phyloP scores from a whole-genome alignment of 1,140 invertebrate species.

The Drosophila littoralis region DNA sequence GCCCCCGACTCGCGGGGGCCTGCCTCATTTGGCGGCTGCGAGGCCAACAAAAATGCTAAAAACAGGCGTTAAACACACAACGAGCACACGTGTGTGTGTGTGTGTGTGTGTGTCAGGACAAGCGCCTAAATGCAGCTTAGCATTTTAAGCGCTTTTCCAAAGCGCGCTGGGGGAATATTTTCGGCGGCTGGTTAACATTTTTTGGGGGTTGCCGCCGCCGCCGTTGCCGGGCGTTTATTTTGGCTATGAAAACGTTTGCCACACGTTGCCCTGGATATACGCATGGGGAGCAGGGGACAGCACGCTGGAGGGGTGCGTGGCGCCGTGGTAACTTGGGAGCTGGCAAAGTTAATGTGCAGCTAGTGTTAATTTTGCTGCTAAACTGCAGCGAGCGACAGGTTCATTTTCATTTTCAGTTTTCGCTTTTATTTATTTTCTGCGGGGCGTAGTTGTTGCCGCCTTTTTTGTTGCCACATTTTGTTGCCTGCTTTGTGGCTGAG shows the following conservation, averaged over 20 bases:
- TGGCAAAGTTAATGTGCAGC: slow-evolving; percentile 34
- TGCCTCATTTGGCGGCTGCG: slow-evolving; percentile 61
- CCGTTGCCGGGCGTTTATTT: slow-evolving; percentile 56
- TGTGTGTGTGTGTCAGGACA: slow-evolving; percentile 11
- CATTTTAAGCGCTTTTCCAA: slow-evolving; percentile 76
- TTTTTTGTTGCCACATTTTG: background rate
- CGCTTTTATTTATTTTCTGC: slow-evolving; percentile 23
- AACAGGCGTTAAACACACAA: slow-evolving; percentile 69
- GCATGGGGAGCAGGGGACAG: background rate
- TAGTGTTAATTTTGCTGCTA: slow-evolving; percentile 62
- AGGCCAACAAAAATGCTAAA: slow-evolving; percentile 63
- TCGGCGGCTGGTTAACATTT: slow-evolving; percentile 42
- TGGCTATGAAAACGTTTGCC: slow-evolving; percentile 46
- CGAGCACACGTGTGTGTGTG: slow-evolving; percentile 31
- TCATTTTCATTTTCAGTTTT: slow-evolving; percentile 57
- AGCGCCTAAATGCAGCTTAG: slow-evolving; percentile 76
- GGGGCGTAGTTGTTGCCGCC: background rate
- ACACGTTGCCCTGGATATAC: slow-evolving; percentile 35
- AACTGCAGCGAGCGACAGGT: slow-evolving; percentile 63
- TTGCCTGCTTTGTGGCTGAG: slow-evolving; percentile 5
- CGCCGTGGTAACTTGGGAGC: slow-evolving; percentile 23
- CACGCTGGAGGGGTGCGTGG: background rate
- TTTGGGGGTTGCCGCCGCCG: slow-evolving; percentile 16
- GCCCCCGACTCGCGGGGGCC: slow-evolving; percentile 2
- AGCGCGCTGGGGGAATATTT: slow-evolving; percentile 56